Evolutionary conservation across 2,888 invertebrate genomes (phyloP).

Genomic region (Pollenia labialis): DNA sequence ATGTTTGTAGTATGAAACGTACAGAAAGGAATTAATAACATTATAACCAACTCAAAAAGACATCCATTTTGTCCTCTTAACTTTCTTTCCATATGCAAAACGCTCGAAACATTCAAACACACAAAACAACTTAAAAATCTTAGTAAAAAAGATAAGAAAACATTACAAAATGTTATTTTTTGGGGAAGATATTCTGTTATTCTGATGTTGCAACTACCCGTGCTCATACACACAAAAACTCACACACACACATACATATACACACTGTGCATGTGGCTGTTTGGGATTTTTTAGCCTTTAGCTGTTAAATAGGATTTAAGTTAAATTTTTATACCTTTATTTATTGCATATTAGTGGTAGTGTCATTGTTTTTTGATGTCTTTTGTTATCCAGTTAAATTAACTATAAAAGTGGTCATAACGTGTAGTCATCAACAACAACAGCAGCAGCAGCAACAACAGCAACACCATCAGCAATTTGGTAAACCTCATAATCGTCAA

Average conservation of each 20-base stretch:
- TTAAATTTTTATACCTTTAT: conserved; percentile 74
- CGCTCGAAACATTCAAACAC: not conserved
- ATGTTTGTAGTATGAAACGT: conserved; percentile 14
- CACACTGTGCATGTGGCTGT: not conserved
- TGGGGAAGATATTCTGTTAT: conserved; percentile 38
- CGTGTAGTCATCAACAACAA: conserved; percentile 53
- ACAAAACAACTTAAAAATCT: conserved; percentile 42
- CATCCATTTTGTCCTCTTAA: conserved; percentile 34
- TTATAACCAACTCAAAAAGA: conserved; percentile 36
- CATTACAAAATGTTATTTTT: conserved; percentile 59
- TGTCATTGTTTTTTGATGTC: conserved; percentile 72
- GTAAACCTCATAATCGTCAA: conserved; percentile 73
- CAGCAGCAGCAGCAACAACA: conserved; percentile 23
- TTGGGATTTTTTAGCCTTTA: conserved; percentile 56
- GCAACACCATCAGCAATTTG: conserved; percentile 52
- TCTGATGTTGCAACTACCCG: conserved; percentile 28
- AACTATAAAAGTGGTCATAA: conserved; percentile 75
- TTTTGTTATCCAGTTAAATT: conserved; percentile 71
- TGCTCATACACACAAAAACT: not conserved
- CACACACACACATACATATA: not conserved
- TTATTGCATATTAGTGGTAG: conserved; percentile 65
- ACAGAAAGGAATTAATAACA: conserved; percentile 49
- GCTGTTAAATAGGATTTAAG: conserved; percentile 76
- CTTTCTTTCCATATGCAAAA: conserved; percentile 14
- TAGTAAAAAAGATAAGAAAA: conserved; percentile 60